These are phyloP conservation scores for Heliangelus exortis DNA, from an alignment of 2,797 vertebrate species.

Conservation along the genomic window DNA sequence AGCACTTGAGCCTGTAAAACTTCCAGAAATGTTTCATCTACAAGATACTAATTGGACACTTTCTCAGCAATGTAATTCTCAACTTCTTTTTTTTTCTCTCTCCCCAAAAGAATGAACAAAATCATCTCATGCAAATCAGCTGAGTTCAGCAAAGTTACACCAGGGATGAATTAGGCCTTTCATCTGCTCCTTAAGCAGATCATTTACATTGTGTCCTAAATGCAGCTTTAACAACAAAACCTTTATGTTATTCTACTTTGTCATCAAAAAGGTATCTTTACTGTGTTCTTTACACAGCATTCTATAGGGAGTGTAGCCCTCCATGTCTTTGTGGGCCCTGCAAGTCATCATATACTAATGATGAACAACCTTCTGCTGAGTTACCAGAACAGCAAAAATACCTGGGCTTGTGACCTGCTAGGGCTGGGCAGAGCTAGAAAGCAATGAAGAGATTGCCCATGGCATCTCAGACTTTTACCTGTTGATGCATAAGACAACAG, in stretches of 20 bases:
- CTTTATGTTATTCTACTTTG: neutral
- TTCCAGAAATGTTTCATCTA: neutral
- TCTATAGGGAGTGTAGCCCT: neutral
- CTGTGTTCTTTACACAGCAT: neutral
- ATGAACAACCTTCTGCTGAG: neutral
- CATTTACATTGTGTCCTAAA: neutral
- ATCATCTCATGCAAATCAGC: neutral
- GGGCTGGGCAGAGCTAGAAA: neutral
- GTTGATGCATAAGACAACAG: neutral
- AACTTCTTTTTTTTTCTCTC: neutral
- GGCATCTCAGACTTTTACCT: neutral
- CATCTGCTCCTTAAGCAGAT: neutral
- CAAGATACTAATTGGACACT: neutral
- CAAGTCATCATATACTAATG: neutral
- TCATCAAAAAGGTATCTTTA: constrained; percentile 7
- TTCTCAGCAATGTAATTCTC: neutral
- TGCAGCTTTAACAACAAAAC: neutral
- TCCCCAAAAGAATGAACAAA: neutral
- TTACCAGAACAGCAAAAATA: neutral
- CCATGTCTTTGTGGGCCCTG: neutral
- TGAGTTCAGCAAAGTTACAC: neutral
- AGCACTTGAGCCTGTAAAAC: neutral
- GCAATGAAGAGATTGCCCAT: neutral
- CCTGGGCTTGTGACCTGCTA: neutral
- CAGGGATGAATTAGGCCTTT: neutral